These are phyloP conservation scores for Riptortus pedestris DNA, from an alignment of 1,140 invertebrate genomes.

Conservation along the genomic window DNA sequence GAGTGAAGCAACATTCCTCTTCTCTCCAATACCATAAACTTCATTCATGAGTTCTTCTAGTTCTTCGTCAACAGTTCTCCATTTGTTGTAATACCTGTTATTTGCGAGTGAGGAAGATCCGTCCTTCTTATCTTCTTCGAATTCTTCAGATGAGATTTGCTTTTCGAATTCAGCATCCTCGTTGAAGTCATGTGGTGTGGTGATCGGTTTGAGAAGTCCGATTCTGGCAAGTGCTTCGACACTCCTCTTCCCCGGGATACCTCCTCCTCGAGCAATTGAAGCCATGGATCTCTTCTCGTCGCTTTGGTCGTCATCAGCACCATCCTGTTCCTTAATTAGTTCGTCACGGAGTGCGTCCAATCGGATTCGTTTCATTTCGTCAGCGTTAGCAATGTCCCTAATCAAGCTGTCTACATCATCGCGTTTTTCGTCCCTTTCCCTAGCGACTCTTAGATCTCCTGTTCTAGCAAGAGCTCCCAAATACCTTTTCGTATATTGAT, in stretches of 20 bases:
- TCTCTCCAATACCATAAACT: constrained; percentile 27
- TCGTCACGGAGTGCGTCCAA: constrained; percentile 30
- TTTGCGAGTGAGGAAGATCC: constrained; percentile 29
- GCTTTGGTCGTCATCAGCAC: constrained; percentile 19
- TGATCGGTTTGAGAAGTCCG: background rate
- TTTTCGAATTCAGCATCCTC: constrained; percentile 20
- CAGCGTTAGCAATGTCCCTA: constrained; percentile 26
- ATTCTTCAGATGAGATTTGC: constrained; percentile 21
- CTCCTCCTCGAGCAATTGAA: constrained; percentile 27
- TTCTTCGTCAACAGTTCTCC: constrained; percentile 26
- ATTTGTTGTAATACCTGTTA: constrained; percentile 27
- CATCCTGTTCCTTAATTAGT: constrained; percentile 28
- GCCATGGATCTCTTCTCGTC: constrained; percentile 30
- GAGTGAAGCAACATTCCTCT: constrained; percentile 29
- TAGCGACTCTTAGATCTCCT: constrained; percentile 27
- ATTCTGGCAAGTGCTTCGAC: background rate
- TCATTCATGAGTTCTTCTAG: constrained; percentile 28
- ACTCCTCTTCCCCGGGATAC: constrained; percentile 25
- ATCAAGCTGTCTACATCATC: constrained; percentile 29
- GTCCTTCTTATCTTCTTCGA: constrained; percentile 26
- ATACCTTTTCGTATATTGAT: constrained; percentile 28
- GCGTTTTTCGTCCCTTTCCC: constrained; percentile 28
- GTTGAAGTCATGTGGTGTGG: background rate
- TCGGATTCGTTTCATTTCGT: constrained; percentile 27
- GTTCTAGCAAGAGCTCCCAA: constrained; percentile 30